phyloP scores from a whole-genome alignment of 2,797 vertebrate genomes.

The Fistularia tabacaria region DNA sequence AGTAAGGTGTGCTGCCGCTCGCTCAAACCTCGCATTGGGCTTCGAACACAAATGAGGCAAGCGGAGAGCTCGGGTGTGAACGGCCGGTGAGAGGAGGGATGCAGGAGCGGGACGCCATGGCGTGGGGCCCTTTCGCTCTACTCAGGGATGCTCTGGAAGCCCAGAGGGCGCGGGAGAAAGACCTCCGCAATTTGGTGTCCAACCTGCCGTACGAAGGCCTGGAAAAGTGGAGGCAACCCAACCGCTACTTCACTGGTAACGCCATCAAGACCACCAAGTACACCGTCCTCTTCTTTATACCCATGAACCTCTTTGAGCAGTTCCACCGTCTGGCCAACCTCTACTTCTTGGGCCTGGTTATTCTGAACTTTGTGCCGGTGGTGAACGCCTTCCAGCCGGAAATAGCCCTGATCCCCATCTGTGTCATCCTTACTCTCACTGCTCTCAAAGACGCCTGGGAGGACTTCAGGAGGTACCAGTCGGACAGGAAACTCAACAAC shows the following conservation, averaged over 20 bases:
- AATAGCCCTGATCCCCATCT: constrained; percentile 83
- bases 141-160: constrained; percentile 62
- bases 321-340: constrained; percentile 88
- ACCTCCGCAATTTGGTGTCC: constrained; percentile 76
- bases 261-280: constrained; percentile 91
- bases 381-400: constrained; percentile 89
- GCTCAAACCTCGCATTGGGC: constrained; percentile 21
- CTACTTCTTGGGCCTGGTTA: constrained; percentile 84
- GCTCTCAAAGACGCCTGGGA: constrained; percentile 92
- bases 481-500: constrained; percentile 86
- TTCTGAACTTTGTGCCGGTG: constrained; percentile 86
- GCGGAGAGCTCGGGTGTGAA: constrained; percentile 25
- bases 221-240: constrained; percentile 79
- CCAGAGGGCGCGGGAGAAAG: constrained; percentile 74
- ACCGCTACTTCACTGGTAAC: constrained; percentile 78
- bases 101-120: constrained; percentile 41
- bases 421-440: constrained; percentile 82
- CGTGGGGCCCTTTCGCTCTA: constrained; percentile 57
- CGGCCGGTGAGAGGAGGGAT: background rate
- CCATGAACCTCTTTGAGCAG: constrained; percentile 89
- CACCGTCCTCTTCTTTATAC: constrained; percentile 81
- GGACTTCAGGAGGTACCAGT: constrained; percentile 84
- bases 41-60: constrained; percentile 1
- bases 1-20: constrained; percentile 42
- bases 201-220: constrained; percentile 79